These are phyloP conservation scores for Riparia riparia DNA, from an alignment of 2,113 vertebrate genomes.

Conservation along the genomic window DNA sequence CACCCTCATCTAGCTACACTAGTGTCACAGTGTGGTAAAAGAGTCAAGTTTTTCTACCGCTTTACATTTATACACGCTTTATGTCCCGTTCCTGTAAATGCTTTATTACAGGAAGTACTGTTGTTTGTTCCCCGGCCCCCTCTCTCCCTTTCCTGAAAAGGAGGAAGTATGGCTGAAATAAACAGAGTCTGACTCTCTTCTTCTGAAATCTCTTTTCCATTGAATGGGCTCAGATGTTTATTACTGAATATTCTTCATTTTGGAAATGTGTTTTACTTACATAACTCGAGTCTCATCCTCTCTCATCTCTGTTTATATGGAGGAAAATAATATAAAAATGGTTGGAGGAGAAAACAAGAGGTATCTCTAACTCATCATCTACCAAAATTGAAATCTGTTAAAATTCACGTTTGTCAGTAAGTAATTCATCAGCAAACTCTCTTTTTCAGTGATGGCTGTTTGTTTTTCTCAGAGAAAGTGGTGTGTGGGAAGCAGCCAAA, in stretches of 20 bases:
- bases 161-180: slow-evolving; percentile 60
- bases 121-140: neutral
- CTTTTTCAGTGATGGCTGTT: neutral
- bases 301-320: neutral
- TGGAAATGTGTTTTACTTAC: slow-evolving; percentile 8
- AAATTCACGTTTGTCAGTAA: slow-evolving; percentile 27
- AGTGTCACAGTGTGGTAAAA: neutral
- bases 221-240: slow-evolving; percentile 25
- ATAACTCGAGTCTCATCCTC: neutral
- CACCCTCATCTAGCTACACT: neutral
- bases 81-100: slow-evolving; percentile 10
- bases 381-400: slow-evolving; percentile 27
- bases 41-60: neutral
- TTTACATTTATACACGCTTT: neutral
- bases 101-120: slow-evolving; percentile 40
- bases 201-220: slow-evolving; percentile 50
- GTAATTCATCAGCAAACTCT: neutral
- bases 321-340: slow-evolving; percentile 37
- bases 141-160: neutral
- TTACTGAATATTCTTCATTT: slow-evolving; percentile 40
- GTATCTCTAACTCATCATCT: neutral
- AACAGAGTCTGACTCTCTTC: slow-evolving; percentile 27
- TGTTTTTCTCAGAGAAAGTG: neutral
- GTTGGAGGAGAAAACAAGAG: slow-evolving; percentile 2
- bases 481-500: neutral